Base-by-base conservation (phyloP, 2,797 vertebrate genomes). In the Lycodopsis pacificus region DNA sequence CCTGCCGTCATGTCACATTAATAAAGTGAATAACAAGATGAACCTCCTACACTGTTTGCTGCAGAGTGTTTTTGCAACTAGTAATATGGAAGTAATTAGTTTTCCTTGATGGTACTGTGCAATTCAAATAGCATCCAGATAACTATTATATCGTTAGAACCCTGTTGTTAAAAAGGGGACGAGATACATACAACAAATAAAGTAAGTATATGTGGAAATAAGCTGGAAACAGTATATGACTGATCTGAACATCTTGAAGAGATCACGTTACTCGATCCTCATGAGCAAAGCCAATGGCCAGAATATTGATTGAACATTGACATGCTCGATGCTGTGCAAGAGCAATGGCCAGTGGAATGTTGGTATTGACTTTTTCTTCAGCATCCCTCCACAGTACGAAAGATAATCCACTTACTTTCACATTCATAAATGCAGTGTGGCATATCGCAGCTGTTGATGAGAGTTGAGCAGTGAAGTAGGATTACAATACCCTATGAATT, bases 271-370 rank as follows among this genome's bases (percentile, higher is more conserved):
- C 69, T 49, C 27, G 44, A 3, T 73, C 27, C 19, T 61, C 61
- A 53, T 27, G 40, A 25, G 30, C 40, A 68, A 44, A 59, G 14
- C 15, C 64, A 32, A 19, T 9, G 17, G 46, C 38, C 25, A 81
- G 38, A 76, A 53, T 74, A 81, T 59, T 63, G 54, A 79, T 53
- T 73, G 3, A 63, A 71, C 30, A 57, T 54, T 65, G 54, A 74
- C 19, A 3, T 76, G 15, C 36, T 46, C 27, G 4, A 59, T 53
- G 25, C 62, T 66, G 61, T 2, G 42, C 22, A 20, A 12, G 49
- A 62, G 48, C 36, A 44, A n/a, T 22, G 42, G 7, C 44, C 19
- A 62, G 13, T 46, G 12, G 17, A 63, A 63, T 46, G 19, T 36
- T 19, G 36, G 67, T 54, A 42, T 63, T 57, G 19, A 48, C 17